phyloP scores from a whole-genome alignment of 2,888 invertebrate species.

The Rhaphigaster nebulosa region DNA sequence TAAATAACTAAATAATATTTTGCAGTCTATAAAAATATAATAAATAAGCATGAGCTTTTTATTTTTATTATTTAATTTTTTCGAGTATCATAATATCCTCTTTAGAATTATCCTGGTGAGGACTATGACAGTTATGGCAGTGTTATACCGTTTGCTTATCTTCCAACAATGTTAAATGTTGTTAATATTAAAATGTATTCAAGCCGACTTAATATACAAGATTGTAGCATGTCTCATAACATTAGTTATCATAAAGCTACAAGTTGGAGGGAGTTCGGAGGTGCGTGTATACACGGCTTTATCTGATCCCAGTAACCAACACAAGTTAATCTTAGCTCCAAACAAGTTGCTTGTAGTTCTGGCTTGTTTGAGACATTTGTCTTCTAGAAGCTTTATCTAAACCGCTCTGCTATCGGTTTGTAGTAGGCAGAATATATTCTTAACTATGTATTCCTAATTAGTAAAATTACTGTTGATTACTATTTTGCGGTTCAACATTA shows the following conservation, averaged over 20 bases:
- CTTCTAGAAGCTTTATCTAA: background rate
- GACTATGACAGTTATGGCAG: too few relatives aligned
- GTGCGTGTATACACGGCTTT: background rate
- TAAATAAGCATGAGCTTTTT: background rate
- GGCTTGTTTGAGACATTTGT: background rate
- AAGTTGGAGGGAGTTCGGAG: background rate
- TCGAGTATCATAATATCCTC: too few relatives aligned
- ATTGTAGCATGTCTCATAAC: background rate
- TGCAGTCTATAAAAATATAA: too few relatives aligned
- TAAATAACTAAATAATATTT: too few relatives aligned
- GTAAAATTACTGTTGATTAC: background rate
- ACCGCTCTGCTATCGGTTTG: background rate
- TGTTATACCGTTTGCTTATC: background rate
- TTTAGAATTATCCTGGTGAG: too few relatives aligned
- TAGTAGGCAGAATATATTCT: background rate
- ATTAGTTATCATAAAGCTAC: slow-evolving; percentile 1
- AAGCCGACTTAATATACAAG: background rate
- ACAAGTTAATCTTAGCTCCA: background rate
- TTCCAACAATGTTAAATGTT: background rate
- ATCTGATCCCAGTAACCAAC: background rate
- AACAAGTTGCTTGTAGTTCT: background rate
- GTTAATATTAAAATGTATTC: background rate
- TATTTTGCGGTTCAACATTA: too few relatives aligned
- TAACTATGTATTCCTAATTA: background rate
- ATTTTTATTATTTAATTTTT: too few relatives aligned